Evolutionary conservation across 2,797 vertebrate genomes (phyloP).

Genomic region (Alosa sapidissima): DNA sequence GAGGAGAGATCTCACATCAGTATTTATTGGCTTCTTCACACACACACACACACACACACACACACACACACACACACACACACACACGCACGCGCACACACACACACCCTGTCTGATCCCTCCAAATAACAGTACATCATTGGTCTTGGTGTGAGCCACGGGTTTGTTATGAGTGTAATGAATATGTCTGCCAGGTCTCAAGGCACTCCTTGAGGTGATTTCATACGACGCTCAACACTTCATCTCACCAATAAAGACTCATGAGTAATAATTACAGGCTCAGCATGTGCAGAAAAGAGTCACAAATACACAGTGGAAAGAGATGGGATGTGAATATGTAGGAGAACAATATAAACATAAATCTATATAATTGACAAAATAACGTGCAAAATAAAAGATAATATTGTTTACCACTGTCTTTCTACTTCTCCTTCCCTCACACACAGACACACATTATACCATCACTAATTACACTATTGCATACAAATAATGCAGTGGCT

Average conservation of each 20-base stretch:
- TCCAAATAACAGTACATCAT: neutral
- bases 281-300: neutral
- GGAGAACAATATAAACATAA: neutral
- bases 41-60: constrained; percentile 25
- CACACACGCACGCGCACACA: constrained; percentile 15
- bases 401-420: too few species aligned
- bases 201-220: neutral
- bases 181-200: constrained; percentile 2
- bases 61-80: constrained; percentile 2
- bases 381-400: neutral
- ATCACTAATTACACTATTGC: too few species aligned
- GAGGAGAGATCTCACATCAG: neutral
- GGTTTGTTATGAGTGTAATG: constrained; percentile 1
- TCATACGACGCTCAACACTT: neutral
- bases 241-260: neutral
- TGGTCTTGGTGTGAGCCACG: neutral
- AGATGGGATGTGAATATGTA: neutral
- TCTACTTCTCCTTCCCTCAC: too few species aligned
- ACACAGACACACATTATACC: neutral
- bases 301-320: neutral
- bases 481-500: neutral
- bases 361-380: neutral
- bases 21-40: constrained; percentile 18
- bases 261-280: neutral
- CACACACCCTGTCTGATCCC: neutral